phyloP scores from a whole-genome alignment of 2,888 invertebrate genomes.

The Lasius platythorax region DNA sequence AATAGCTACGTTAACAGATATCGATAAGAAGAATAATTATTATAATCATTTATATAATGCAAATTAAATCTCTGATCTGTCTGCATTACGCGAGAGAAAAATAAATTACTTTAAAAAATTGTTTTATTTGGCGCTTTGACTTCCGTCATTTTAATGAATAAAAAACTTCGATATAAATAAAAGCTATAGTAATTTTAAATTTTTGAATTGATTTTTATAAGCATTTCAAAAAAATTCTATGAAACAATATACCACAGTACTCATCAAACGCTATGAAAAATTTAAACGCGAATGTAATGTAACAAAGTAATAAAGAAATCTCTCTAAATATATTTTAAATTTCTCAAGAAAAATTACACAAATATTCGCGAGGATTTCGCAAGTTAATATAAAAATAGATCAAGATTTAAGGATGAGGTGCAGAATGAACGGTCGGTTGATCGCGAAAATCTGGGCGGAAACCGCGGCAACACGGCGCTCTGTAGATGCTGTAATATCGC shows the following conservation, averaged over 20 bases:
- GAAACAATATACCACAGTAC: not conserved
- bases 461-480: conserved; percentile 59
- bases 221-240: not conserved
- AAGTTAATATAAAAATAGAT: not conserved
- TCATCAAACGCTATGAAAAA: not conserved
- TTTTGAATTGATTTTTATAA: not conserved
- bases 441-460: conserved; percentile 60
- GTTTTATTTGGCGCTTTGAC: not conserved
- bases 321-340: not conserved
- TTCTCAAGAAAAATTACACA: not conserved
- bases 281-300: not conserved
- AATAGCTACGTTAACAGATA: not conserved
- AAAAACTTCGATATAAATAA: not conserved
- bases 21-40: not conserved
- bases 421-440: conserved; percentile 16
- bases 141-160: not conserved
- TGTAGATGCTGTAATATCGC: conserved; percentile 69
- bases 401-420: not conserved
- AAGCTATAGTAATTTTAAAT: not conserved
- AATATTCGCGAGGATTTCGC: not conserved
- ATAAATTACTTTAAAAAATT: not conserved
- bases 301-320: not conserved
- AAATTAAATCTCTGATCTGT: not conserved
- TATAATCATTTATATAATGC: not conserved
- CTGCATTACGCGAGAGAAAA: not conserved